These are phyloP conservation scores for Copidosoma floridanum DNA, from an alignment of 1,140 invertebrate genomes.

Conservation along the genomic window DNA sequence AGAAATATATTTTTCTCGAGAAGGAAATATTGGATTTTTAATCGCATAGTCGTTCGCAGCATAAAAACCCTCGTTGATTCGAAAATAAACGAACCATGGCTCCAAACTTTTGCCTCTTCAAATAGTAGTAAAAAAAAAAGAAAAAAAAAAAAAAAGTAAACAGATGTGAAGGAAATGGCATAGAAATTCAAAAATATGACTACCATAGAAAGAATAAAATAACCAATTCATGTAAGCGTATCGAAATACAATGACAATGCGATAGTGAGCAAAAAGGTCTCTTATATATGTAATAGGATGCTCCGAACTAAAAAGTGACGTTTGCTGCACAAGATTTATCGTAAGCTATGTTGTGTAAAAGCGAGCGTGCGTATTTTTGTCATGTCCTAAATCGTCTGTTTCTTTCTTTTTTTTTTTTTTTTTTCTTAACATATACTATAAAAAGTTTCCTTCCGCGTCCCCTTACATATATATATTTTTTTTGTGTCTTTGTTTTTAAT, in stretches of 20 bases:
- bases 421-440: constrained; percentile 18
- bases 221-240: constrained; percentile 11
- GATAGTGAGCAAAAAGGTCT: background rate
- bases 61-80: constrained; percentile 6
- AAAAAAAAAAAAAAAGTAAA: constrained; percentile 18
- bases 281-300: background rate
- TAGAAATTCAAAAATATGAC: constrained; percentile 6
- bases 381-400: constrained; percentile 21
- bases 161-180: constrained; percentile 11
- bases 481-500: constrained; percentile 19
- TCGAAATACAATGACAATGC: constrained; percentile 14
- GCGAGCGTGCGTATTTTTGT: constrained; percentile 13
- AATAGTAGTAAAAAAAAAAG: too few species aligned
- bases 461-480: constrained; percentile 9
- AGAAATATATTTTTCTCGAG: too few species aligned
- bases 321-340: constrained; percentile 19
- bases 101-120: constrained; percentile 5
- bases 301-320: too few species aligned
- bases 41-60: too few species aligned
- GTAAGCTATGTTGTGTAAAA: constrained; percentile 16
- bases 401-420: constrained; percentile 23
- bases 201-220: too few species aligned
- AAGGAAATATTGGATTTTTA: too few species aligned
- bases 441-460: constrained; percentile 25
- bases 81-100: background rate